phyloP scores from a whole-genome alignment of 2,888 invertebrate genomes.

The Xylota sylvarum region DNA sequence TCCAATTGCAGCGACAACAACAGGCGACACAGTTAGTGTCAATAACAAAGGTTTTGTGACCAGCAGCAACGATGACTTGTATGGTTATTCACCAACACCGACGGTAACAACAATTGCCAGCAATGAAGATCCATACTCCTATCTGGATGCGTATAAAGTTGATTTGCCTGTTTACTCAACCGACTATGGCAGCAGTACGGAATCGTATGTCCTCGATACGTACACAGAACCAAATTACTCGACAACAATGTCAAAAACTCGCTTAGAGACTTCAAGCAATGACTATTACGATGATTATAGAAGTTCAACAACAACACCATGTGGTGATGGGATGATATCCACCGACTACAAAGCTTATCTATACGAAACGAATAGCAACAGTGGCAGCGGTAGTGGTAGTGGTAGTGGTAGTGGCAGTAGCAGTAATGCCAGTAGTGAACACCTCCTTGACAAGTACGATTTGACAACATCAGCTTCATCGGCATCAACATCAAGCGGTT shows the following conservation, averaged over 20 bases:
- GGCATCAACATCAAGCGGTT: conserved; percentile 57
- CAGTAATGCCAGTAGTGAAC: conserved; percentile 42
- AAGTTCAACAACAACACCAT: conserved; percentile 60
- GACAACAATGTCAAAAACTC: conserved; percentile 51
- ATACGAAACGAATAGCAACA: conserved; percentile 70
- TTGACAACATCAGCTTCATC: conserved; percentile 77
- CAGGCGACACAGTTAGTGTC: conserved; percentile 6
- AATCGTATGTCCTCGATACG: conserved; percentile 50
- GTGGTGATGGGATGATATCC: conserved; percentile 28
- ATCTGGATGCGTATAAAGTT: conserved; percentile 69
- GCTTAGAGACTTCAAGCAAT: conserved; percentile 51
- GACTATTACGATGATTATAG: conserved; percentile 60
- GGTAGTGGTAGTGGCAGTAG: conserved; percentile 71
- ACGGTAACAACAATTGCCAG: conserved; percentile 67
- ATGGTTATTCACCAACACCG: conserved; percentile 65
- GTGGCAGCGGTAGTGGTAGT: conserved; percentile 66
- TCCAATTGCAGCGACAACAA: conserved; percentile 25
- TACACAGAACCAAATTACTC: conserved; percentile 67
- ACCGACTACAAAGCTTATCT: conserved; percentile 64
- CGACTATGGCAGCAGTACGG: conserved; percentile 48
- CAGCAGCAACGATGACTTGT: conserved; percentile 44
- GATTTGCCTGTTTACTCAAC: conserved; percentile 61
- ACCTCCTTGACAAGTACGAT: conserved; percentile 57
- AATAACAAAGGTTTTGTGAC: neutral
- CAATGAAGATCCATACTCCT: conserved; percentile 65